Evolutionary conservation across 92 coral and sea anemone genomes (phyloP).

Genomic region (Blastomussa wellsi): DNA sequence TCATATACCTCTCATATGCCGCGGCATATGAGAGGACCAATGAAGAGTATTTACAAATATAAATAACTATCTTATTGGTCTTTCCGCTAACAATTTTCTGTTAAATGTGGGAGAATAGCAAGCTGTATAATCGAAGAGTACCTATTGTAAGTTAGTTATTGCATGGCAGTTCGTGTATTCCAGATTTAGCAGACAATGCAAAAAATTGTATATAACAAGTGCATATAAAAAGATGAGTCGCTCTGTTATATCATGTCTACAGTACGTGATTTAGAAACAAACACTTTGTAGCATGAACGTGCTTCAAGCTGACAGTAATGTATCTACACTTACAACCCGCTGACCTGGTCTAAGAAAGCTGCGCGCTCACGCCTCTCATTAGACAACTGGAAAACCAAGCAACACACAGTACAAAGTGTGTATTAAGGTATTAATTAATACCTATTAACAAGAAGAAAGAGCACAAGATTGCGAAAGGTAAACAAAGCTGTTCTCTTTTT

Average conservation of each 20-base stretch:
- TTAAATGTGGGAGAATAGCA: not conserved
- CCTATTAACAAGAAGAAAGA: not conserved
- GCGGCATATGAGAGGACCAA: not conserved
- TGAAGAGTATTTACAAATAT: not conserved
- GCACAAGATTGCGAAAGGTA: conserved; percentile 26
- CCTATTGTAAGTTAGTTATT: not conserved
- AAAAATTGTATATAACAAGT: not conserved
- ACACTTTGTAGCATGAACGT: too few species aligned
- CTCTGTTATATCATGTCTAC: not conserved
- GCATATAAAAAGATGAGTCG: not conserved
- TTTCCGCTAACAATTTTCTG: not conserved
- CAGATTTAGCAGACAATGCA: not conserved
- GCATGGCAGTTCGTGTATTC: not conserved
- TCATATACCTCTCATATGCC: too few species aligned
- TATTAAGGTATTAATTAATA: not conserved
- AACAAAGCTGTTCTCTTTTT: not conserved
- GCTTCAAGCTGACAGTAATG: too few species aligned
- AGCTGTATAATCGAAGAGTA: not conserved
- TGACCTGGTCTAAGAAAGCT: too few species aligned
- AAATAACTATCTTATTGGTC: not conserved
- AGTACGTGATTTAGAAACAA: too few species aligned
- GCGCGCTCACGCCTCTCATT: too few species aligned
- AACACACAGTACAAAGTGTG: not conserved
- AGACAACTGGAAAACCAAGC: too few species aligned
- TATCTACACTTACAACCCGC: too few species aligned